Evolutionary conservation across 1,140 invertebrate genomes (phyloP), one percentile per base, ranked within the genome.

Genomic region (Bombus impatiens): DNA sequence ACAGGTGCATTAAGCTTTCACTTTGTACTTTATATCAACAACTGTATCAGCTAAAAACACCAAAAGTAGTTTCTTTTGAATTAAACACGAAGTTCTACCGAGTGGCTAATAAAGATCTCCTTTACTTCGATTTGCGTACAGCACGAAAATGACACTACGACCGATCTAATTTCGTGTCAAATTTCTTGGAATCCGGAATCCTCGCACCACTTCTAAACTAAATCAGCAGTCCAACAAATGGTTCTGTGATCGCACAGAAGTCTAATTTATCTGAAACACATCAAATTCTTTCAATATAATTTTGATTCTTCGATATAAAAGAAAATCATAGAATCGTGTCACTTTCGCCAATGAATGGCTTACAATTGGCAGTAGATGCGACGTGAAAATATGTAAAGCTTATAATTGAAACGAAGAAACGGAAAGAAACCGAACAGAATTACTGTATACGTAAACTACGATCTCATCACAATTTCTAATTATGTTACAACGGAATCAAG

Each of bases 41-140:
- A 18, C 12, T 74, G 22, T 74, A 74, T n/a, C 71, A 44, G 40
- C 32, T 8, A 44, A 13, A 40, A 74, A 67, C 62, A 35, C 12
- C 18, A 37, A 32, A 44, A 79, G 47, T 53, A 22, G 47, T 53
- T 53, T 22, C 1, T 32, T 32, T 25, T 9, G 18, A 44, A 68
- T 68, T 67, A 79, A 79, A 67, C n/a, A 79, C 47, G 42, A 79
- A 67, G 32, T 67, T 79, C 8, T 42, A 44, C n/a, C 6, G 32
- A 28, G 18, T 53, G 18, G 18, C 18, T 53, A 47, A 79, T 79
- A 79, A 79, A 67, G 37, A 68, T 79, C 32, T 79, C 42, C 22
- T 68, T 79, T 13, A 5, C 32, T 25, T 22, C 22, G 35, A 28
- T 47, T 47, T 18, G 15, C 6, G 0, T 47, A 18, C 28, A 25